Conservation (phyloP, 2,113 vertebrate genomes). For the Falco punctatus region DNA sequence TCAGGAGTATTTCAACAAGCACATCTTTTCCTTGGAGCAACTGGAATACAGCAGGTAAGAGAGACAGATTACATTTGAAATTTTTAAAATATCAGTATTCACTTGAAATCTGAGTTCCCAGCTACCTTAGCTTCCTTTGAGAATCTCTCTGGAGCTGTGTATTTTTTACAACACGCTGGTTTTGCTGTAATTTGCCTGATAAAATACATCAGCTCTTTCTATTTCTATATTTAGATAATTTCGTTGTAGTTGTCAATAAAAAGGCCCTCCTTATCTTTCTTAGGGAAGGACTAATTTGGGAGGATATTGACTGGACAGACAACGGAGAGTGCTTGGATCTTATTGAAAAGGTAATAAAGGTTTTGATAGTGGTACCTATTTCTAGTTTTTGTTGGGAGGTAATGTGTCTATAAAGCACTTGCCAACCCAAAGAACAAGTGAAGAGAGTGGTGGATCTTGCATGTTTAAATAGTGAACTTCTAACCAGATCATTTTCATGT, state of each 20-base stretch:
- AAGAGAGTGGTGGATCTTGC: neutral
- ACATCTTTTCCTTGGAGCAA: slow-evolving; percentile 98
- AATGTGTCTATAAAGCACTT: neutral
- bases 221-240: neutral
- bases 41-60: slow-evolving; percentile 95
- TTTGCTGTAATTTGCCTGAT: neutral
- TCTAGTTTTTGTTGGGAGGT: neutral
- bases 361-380: neutral
- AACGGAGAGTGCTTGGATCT: slow-evolving; percentile 97
- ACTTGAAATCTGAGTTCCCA: neutral
- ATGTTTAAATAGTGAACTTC: neutral
- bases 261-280: neutral
- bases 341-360: slow-evolving; percentile 90
- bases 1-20: slow-evolving; percentile 99
- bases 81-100: neutral
- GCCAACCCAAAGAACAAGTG: neutral
- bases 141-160: neutral
- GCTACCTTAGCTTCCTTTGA: neutral
- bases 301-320: slow-evolving; percentile 96
- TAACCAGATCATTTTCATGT: neutral
- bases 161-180: neutral
- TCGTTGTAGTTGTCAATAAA: neutral
- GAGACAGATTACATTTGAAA: neutral
- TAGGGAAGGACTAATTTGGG: slow-evolving; percentile 94
- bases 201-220: neutral